These are phyloP conservation scores for Palaemon carinicauda DNA, from an alignment of 1,140 invertebrate species.

Conservation along the genomic window DNA sequence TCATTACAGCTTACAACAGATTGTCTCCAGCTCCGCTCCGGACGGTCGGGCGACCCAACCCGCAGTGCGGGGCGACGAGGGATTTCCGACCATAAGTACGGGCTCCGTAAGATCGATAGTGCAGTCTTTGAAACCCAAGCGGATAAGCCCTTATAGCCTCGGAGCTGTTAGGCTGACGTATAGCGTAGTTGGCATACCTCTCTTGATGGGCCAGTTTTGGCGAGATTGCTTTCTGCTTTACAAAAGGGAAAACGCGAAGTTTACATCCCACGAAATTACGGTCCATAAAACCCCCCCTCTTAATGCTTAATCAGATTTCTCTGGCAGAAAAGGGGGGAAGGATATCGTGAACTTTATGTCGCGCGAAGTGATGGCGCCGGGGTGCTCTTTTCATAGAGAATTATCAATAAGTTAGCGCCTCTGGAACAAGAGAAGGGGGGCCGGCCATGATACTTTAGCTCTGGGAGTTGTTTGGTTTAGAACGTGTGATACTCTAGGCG, in stretches of 20 bases:
- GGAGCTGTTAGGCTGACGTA: slow-evolving; percentile 52
- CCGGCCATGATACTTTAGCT: too few relatives aligned
- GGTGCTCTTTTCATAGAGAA: too few relatives aligned
- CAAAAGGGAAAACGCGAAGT: too few relatives aligned
- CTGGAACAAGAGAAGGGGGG: too few relatives aligned
- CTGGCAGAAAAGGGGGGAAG: neutral
- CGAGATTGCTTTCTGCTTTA: neutral
- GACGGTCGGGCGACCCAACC: neutral
- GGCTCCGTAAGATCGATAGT: neutral
- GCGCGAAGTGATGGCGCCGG: too few relatives aligned
- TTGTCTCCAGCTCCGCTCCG: slow-evolving; percentile 39
- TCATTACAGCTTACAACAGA: slow-evolving; percentile 57
- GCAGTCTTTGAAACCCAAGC: neutral
- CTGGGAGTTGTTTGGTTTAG: too few relatives aligned
- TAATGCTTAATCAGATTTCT: too few relatives aligned
- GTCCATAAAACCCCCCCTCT: too few relatives aligned
- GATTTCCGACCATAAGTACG: neutral
- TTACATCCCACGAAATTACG: too few relatives aligned
- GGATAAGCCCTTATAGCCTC: slow-evolving; percentile 7
- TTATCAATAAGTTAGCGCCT: too few relatives aligned
- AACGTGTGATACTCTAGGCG: too few relatives aligned
- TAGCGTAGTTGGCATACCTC: slow-evolving; percentile 51
- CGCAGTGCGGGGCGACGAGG: neutral
- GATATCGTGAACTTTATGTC: too few relatives aligned
- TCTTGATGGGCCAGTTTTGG: slow-evolving; percentile 33